Evolutionary conservation across 2,888 invertebrate species (phyloP).

Genomic region (Apodemia zela): DNA sequence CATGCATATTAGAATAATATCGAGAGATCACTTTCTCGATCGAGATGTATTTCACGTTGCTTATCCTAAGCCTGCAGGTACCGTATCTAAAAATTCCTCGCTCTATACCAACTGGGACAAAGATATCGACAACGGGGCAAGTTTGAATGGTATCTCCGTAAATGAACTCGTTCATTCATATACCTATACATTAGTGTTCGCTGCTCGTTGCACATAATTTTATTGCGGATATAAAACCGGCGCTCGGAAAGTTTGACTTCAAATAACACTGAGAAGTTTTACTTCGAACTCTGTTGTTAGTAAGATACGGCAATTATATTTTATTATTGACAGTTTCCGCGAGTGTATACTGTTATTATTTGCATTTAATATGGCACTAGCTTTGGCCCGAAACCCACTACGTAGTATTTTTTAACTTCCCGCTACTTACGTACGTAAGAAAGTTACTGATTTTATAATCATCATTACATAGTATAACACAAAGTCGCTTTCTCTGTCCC

Average conservation of each 20-base stretch:
- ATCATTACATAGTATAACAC: no score
- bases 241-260: conserved; percentile 1
- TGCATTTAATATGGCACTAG: background rate
- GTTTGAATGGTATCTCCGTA: conserved; percentile 66
- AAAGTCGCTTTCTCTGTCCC: no score
- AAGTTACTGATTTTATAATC: no score
- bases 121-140: conserved; percentile 61
- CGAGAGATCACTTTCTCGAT: no score
- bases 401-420: no score
- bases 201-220: conserved; percentile 29
- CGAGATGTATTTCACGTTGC: no score
- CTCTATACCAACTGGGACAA: conserved; percentile 47
- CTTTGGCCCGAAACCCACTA: background rate
- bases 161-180: conserved; percentile 57
- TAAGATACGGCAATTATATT: conserved; percentile 9
- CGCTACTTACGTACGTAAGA: no score
- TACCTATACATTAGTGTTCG: conserved; percentile 30
- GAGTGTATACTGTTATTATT: background rate
- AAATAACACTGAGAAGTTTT: background rate
- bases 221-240: conserved; percentile 15
- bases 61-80: no score
- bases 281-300: background rate
- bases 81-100: conserved; percentile 25
- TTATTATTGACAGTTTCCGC: conserved; percentile 24
- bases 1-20: no score